Evolutionary conservation across 2,113 vertebrate species (phyloP), one percentile per base, ranked within the genome.

Genomic region (Corythaeola cristata): DNA sequence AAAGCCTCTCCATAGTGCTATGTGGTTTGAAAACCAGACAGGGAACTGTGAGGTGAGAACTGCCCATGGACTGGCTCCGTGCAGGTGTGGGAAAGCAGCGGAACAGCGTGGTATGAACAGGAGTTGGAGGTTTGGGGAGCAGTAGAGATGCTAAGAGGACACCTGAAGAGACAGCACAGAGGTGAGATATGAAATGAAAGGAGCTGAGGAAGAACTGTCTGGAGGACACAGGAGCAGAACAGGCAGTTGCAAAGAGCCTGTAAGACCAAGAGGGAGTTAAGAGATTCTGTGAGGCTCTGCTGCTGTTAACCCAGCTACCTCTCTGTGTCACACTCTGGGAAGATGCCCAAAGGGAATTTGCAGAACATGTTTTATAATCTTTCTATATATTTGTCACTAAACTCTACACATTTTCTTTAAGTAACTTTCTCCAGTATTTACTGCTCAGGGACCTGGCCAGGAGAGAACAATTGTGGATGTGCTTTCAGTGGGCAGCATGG

Each of bases 101-200:
- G 45, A 33, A 15, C 6, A 30, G 32, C 0, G 0, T 37, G 53
- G 5, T 21, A 26, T 3, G 26, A 68, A 32, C 0, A 0, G 44
- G 39, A 88, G 27, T 4, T 27, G 74, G 12, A 68, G 52, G 32
- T 68, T 7, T 71, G 37, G 17, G n/a, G 14, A 55, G 30, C 37
- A 47, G 32, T 21, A 58, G n/a, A 58, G 37, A 44, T 67, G 52
- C 49, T 73, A 49, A 76, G 15, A 16, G 21, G 30, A 27, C 11
- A 12, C 15, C 26, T 47, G 59, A 77, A 81, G 39, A 89, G 37
- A 26, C 30, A 63, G 11, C 35, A 47, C 16, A n/a, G 19, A 66
- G 15, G 15, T 28, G 12, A 12, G 24, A 35, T 39, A 39, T 20
- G 13, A 90, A 75, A 64, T 10, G 5, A 62, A 58, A 83, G 49